Percentiles rank a stretch among this genome's conserved stretches.
Evolutionary conservation across 2,113 vertebrate species (phyloP).

Genomic region (Tragulus kanchil): DNA sequence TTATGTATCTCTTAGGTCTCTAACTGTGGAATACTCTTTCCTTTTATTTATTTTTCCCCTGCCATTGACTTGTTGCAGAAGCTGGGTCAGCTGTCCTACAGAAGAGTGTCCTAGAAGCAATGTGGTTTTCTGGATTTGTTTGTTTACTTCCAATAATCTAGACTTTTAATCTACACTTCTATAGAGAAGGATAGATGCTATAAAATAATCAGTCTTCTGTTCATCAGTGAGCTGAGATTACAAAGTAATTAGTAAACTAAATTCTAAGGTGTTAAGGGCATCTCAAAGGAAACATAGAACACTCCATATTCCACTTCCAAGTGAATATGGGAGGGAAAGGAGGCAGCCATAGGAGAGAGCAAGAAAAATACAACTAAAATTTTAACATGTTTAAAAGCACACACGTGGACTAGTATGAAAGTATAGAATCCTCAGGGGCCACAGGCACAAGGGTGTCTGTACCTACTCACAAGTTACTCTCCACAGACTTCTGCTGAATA

Average conservation of each 20-base stretch:
- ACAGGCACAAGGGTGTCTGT: not conserved
- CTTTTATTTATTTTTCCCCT: slow-evolving; percentile 16
- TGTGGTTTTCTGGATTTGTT: not conserved
- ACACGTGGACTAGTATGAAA: not conserved
- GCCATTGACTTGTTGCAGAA: not conserved
- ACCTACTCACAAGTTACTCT: not conserved
- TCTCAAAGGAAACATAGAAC: not conserved
- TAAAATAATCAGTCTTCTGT: not conserved
- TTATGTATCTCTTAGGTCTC: not conserved
- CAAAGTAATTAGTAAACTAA: not conserved
- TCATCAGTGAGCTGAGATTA: not conserved
- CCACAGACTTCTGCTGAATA: not conserved
- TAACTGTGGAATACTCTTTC: not conserved
- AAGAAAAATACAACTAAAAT: not conserved
- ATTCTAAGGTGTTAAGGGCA: not conserved
- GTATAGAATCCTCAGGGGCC: not conserved
- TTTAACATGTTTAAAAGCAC: not conserved
- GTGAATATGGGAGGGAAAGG: not conserved
- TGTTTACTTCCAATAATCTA: slow-evolving; percentile 1
- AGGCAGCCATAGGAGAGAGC: no score
- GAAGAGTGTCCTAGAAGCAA: not conserved
- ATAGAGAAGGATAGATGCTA: not conserved
- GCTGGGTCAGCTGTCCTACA: not conserved
- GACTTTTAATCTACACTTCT: not conserved
- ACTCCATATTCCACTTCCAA: not conserved